Conservation (phyloP, 2,797 vertebrate species). For the Anolis apletophallus region DNA sequence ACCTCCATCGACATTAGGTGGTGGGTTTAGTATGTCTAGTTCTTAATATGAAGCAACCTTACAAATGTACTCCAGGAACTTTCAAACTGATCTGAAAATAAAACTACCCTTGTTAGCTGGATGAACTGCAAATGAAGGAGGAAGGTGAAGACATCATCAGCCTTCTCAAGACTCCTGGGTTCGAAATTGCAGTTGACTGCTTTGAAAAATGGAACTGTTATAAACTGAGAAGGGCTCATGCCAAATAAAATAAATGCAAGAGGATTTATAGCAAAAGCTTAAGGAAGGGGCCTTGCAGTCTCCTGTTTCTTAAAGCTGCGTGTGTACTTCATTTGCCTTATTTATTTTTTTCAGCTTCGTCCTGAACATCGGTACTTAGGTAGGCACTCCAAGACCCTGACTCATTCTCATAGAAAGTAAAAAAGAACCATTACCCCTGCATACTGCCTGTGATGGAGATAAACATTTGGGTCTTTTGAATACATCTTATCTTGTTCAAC, state of each 20-base stretch:
- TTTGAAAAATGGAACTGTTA: conserved; percentile 60
- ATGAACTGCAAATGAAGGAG: conserved; percentile 31
- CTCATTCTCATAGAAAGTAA: background rate
- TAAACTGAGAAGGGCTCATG: conserved; percentile 52
- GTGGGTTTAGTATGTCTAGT: background rate
- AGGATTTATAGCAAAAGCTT: conserved; percentile 58
- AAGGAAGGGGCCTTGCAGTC: conserved; percentile 54
- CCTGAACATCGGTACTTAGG: conserved; percentile 25
- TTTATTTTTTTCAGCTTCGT: conserved; percentile 41
- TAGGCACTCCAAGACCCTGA: rapidly evolving
- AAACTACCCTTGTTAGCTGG: conserved; percentile 4
- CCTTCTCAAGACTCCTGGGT: conserved; percentile 28
- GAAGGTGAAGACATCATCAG: conserved; percentile 23
- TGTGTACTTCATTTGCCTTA: conserved; percentile 26
- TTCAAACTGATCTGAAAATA: conserved; percentile 41
- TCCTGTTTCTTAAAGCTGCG: conserved; percentile 47
- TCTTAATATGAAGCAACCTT: conserved; percentile 31
- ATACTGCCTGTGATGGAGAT: background rate
- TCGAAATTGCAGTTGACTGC: conserved; percentile 47
- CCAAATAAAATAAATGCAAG: conserved; percentile 58
- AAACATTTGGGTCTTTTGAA: background rate
- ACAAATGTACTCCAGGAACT: conserved; percentile 26
- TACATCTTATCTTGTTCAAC: conserved; percentile 26
- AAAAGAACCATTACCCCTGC: background rate
- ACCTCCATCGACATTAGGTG: conserved; percentile 50